Base-by-base conservation (phyloP, 2,888 invertebrate species). In the Drosophila kambysellisi region DNA sequence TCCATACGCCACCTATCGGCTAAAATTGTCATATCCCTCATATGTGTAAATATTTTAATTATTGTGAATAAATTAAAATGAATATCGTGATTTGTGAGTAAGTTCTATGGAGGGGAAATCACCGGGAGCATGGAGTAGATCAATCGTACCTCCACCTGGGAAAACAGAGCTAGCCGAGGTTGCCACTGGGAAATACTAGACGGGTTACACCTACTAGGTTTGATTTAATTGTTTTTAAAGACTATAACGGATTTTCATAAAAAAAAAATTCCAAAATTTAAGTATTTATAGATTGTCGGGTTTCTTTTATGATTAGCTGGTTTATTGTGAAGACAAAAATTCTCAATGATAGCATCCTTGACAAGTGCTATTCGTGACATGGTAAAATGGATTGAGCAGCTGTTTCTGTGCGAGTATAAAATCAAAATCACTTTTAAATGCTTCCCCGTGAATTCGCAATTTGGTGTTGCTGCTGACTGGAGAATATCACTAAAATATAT, bases 361-460 rank as follows among this genome's bases (percentile, higher is more conserved):
- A 30, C 20, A 57, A 30, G n/a, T 43, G 41, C 9, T 20, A 15
- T 30, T 37, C 37, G 41, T 41, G 41, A 41, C 30, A n/a, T 56
- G 15, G 11, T 15, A n/a, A 12, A 37, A 39, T 41, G 39, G 12
- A 39, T 51, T 30, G 17, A 48, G 7, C 67, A 68, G 41, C 68
- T 68, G 67, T 68, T 67, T 48, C 48, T 39, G 12, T 54, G 4
- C 37, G 46, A 25, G 66, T 7, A 32, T 35, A 56, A 41, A 56
- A 35, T 68, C 30, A 6, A 35, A 33, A 57, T 32, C 57, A 57
- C 43, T 43, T 57, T 57, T n/a, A n/a, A 57, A 41, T 56, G 56
- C n/a, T 56, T 56, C 15, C 37, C 37, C 8, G 9, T 17, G 25
- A 64, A 37, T 62, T 51, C 33, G 20, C 32, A 33, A 30, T 15